Base-by-base conservation (phyloP, 1,140 invertebrate species). In the Thaumatotibia leucotreta region DNA sequence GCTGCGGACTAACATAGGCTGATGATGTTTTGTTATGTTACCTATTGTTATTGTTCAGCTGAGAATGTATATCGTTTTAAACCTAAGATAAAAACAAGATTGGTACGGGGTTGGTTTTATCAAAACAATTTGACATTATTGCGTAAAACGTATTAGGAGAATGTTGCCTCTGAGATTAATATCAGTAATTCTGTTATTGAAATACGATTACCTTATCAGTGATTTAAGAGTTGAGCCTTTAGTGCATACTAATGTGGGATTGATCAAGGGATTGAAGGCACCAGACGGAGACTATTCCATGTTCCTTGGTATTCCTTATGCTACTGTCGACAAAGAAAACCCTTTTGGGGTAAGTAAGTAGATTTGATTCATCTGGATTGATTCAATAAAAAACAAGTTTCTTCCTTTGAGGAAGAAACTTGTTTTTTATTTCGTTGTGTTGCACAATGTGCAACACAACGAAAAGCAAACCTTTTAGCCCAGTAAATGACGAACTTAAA, bases 321-420 rank as follows among this genome's bases (percentile, higher is more conserved):
- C 58, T 2, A 63, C 10, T 5, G 64, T 69, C 11, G 64, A 69
- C n/a, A 14, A 45, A 1, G n/a, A 10, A 29, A 69, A 69, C 14
- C 68, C 68, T 31, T 69, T 69, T 69, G 58, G 58, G 45, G 68
- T 69, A 63, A 65, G 68, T 29, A 27, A 1, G n/a, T n/a, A n/a
- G n/a, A n/a, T n/a, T n/a, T n/a, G n/a, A n/a, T n/a, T n/a, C n/a
- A n/a, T n/a, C n/a, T n/a, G n/a, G n/a, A n/a, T n/a, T n/a, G n/a
- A n/a, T n/a, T n/a, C n/a, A n/a, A n/a, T n/a, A n/a, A n/a, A n/a
- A n/a, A n/a, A n/a, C n/a, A n/a, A n/a, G n/a, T n/a, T n/a, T n/a
- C n/a, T n/a, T n/a, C n/a, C n/a, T n/a, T n/a, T n/a, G n/a, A n/a
- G n/a, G n/a, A n/a, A n/a, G n/a, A n/a, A n/a, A n/a, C n/a, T n/a